Conservation (phyloP, 1,140 invertebrate species). For the Zaprionus gabonicus region DNA sequence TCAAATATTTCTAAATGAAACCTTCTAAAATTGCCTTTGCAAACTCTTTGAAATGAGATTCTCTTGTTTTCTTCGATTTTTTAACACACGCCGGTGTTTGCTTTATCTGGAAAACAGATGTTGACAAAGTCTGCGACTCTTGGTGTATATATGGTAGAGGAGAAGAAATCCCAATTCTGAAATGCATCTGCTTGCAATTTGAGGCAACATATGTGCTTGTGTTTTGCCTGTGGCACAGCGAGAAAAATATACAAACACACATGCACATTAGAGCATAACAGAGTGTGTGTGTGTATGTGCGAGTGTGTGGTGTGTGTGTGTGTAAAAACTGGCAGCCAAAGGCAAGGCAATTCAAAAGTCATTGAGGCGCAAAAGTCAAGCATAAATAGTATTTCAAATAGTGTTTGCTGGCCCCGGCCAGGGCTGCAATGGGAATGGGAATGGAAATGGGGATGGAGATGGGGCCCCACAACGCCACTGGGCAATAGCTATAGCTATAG, state of each 20-base stretch:
- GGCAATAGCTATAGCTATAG: constrained; percentile 23
- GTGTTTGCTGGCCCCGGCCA: constrained; percentile 75
- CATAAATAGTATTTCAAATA: constrained; percentile 80
- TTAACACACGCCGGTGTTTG: constrained; percentile 1
- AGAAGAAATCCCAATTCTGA: constrained; percentile 8
- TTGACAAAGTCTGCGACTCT: not conserved
- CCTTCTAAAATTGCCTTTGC: not conserved
- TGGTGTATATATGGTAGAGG: not conserved
- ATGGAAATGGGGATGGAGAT: not conserved
- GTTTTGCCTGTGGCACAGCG: constrained; percentile 30
- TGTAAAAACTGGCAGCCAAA: constrained; percentile 74
- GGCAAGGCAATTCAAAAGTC: constrained; percentile 83
- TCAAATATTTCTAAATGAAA: not conserved
- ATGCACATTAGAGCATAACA: constrained; percentile 25
- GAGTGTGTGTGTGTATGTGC: constrained; percentile 27
- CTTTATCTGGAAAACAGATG: constrained; percentile 5
- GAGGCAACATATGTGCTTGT: constrained; percentile 42
- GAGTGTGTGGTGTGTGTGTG: constrained; percentile 38
- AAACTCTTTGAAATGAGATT: not conserved
- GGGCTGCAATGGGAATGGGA: constrained; percentile 10
- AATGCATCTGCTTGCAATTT: constrained; percentile 52
- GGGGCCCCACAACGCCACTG: constrained; percentile 41
- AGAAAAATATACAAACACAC: constrained; percentile 40
- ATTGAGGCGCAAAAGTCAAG: constrained; percentile 83
- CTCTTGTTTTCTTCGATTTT: not conserved